Conservation (phyloP, 2,888 invertebrate genomes). For the Chironomus tentans region DNA sequence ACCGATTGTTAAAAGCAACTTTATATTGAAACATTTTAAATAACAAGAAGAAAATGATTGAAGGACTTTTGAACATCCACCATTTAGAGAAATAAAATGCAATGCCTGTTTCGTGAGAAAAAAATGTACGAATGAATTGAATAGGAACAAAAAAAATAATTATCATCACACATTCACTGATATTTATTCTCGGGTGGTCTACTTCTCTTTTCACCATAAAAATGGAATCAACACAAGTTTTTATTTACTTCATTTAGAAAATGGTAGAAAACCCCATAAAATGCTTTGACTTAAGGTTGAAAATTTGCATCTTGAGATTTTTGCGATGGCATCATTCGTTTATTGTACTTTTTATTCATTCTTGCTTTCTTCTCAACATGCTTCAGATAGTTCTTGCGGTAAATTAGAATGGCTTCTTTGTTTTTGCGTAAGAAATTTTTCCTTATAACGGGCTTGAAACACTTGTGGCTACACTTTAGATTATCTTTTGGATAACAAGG, state of each 20-base stretch:
- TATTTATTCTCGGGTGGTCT: constrained; percentile 24
- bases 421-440: constrained; percentile 4
- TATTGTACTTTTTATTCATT: neutral
- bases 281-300: neutral
- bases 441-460: neutral
- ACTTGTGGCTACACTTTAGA: constrained; percentile 6
- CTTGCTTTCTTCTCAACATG: neutral
- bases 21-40: too few species aligned
- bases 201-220: neutral
- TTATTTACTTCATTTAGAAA: neutral
- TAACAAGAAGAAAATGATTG: too few species aligned
- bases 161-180: constrained; percentile 21
- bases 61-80: constrained; percentile 21
- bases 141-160: constrained; percentile 6
- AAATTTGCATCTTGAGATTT: too few species aligned
- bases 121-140: neutral
- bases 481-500: neutral
- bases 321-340: neutral
- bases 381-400: neutral
- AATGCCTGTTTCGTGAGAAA: constrained; percentile 19
- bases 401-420: constrained; percentile 14
- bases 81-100: constrained; percentile 12
- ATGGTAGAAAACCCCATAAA: neutral
- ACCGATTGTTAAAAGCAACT: constrained; percentile 12
- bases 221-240: neutral